These are phyloP conservation scores for Odontothrips loti DNA, from an alignment of 2,888 invertebrate species.

Conservation along the genomic window DNA sequence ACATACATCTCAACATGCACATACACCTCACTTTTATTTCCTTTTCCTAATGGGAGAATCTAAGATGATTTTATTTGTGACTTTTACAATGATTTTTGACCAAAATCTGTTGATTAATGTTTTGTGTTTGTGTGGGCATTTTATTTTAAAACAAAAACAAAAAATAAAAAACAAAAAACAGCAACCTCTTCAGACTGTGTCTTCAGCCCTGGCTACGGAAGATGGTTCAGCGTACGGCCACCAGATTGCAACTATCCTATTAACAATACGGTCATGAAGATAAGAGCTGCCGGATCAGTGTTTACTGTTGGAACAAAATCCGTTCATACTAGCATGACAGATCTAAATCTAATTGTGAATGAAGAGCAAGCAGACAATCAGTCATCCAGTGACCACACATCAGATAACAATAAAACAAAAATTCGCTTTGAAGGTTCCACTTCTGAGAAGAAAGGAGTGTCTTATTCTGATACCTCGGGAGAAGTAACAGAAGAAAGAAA, in stretches of 20 bases:
- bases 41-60: too few species aligned
- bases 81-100: too few species aligned
- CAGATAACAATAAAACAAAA: too few species aligned
- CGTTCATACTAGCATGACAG: slow-evolving; percentile 36
- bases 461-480: background rate
- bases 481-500: background rate
- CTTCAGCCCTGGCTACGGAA: slow-evolving; percentile 44
- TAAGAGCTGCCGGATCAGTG: slow-evolving; percentile 45
- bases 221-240: slow-evolving; percentile 43
- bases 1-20: too few species aligned
- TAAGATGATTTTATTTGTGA: too few species aligned
- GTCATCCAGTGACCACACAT: background rate
- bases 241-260: slow-evolving; percentile 42
- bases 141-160: too few species aligned
- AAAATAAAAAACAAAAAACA: background rate
- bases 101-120: too few species aligned
- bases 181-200: slow-evolving; percentile 42
- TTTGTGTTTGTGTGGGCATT: too few species aligned
- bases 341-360: slow-evolving; percentile 29
- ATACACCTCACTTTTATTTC: too few species aligned
- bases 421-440: background rate
- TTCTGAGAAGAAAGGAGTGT: slow-evolving; percentile 27
- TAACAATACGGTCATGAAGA: slow-evolving; percentile 45
- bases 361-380: background rate
- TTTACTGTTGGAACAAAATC: slow-evolving; percentile 42